Conservation (phyloP, 2,888 invertebrate genomes). For the Oasisia sp. region DNA sequence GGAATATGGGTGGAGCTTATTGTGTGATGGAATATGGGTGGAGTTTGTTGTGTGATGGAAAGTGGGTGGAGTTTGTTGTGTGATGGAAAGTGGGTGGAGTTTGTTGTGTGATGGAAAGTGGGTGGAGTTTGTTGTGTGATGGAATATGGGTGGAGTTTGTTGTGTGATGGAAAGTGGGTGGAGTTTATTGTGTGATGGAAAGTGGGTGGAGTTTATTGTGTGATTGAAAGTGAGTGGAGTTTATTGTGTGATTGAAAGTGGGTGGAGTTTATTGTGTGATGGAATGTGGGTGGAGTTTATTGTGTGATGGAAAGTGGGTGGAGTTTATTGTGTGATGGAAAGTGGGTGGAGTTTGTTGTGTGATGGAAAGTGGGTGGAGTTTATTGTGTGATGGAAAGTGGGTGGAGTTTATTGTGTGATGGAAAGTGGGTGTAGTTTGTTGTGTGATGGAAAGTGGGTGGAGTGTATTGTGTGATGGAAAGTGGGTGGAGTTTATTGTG, state of each 20-base stretch:
- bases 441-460: too few relatives aligned
- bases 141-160: not conserved
- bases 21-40: not conserved
- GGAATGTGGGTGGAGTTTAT: too few relatives aligned
- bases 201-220: not conserved
- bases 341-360: slow-evolving; percentile 78
- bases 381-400: not conserved
- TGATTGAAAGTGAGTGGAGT: not conserved
- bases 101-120: slow-evolving; percentile 71
- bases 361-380: slow-evolving; percentile 74
- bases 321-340: not conserved
- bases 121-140: not conserved
- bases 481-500: too few relatives aligned
- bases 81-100: slow-evolving; percentile 1
- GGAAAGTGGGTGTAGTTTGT: too few relatives aligned
- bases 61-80: not conserved
- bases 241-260: too few relatives aligned
- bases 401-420: not conserved
- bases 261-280: not conserved
- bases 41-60: not conserved
- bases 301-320: not conserved
- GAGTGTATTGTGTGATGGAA: slow-evolving; percentile 58
- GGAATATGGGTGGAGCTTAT: not conserved
- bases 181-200: not conserved
- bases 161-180: not conserved